phyloP scores from a whole-genome alignment of 2,797 vertebrate genomes.

The Sebastes kiyomatsui region DNA sequence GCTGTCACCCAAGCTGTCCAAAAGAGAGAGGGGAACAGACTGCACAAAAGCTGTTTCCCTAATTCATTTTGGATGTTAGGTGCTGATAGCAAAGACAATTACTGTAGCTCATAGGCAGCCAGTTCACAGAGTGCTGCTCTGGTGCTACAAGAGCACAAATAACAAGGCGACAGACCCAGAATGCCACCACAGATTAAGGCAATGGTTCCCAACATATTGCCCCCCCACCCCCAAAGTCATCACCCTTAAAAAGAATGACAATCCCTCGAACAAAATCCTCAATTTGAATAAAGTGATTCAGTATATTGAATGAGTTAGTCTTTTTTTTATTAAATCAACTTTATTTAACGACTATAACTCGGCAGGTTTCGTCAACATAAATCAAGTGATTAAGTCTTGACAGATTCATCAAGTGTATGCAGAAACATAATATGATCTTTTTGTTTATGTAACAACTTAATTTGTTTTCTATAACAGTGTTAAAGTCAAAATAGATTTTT shows the following conservation, averaged over 20 bases:
- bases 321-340: no score
- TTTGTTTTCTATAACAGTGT: fast-evolving
- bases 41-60: conserved; percentile 49
- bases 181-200: conserved; percentile 39
- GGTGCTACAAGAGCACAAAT: conserved; percentile 51
- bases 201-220: no score
- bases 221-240: no score
- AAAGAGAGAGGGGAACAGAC: conserved; percentile 19
- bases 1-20: conserved; percentile 43
- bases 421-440: no score
- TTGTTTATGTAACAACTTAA: fast-evolving
- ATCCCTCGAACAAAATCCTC: no score
- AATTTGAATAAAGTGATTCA: no score
- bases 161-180: conserved; percentile 34
- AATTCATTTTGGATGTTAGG: conserved; percentile 65
- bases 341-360: no score
- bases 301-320: no score
- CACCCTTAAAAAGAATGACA: no score
- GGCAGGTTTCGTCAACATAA: fast-evolving
- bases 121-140: conserved; percentile 46
- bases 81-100: conserved; percentile 67
- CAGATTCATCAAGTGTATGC: no score
- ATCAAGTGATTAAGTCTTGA: no score
- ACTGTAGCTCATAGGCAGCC: conserved; percentile 38
- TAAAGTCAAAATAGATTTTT: no score